phyloP scores from a whole-genome alignment of 2,797 vertebrate species.

The Vultur gryphus region DNA sequence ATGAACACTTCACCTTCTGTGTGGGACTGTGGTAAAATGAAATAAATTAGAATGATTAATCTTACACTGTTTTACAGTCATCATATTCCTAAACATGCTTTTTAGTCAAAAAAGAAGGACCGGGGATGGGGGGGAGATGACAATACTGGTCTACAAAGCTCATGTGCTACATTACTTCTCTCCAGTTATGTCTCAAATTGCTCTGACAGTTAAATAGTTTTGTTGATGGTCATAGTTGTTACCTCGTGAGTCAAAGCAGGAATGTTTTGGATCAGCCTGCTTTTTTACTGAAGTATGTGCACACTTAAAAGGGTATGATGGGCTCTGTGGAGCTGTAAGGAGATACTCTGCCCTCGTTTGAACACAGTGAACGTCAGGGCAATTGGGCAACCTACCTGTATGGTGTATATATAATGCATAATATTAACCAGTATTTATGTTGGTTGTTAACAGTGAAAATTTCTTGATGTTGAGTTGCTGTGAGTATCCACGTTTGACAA shows the following conservation, averaged over 20 bases:
- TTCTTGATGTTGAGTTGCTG: not conserved
- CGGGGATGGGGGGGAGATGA: rapidly evolving
- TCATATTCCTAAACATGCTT: not conserved
- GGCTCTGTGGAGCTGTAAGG: not conserved
- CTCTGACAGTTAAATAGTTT: not conserved
- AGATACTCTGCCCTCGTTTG: not conserved
- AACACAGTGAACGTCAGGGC: not conserved
- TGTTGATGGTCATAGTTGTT: not conserved
- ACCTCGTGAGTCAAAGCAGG: not conserved
- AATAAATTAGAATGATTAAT: not conserved
- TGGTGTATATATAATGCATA: too few relatives aligned
- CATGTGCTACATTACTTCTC: not conserved
- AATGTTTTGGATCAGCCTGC: not conserved
- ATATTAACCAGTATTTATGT: not conserved
- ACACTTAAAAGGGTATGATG: not conserved
- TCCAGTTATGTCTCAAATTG: not conserved
- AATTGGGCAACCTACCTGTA: not conserved
- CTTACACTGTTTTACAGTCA: not conserved
- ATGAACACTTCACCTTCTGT: not conserved
- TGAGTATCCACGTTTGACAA: not conserved
- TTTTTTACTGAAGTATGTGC: not conserved
- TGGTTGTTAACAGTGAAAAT: not conserved
- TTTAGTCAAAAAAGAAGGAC: not conserved
- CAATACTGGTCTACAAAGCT: not conserved
- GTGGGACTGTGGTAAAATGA: not conserved